Evolutionary conservation across 1,140 invertebrate species (phyloP).

Genomic region (Eumaeus atala): DNA sequence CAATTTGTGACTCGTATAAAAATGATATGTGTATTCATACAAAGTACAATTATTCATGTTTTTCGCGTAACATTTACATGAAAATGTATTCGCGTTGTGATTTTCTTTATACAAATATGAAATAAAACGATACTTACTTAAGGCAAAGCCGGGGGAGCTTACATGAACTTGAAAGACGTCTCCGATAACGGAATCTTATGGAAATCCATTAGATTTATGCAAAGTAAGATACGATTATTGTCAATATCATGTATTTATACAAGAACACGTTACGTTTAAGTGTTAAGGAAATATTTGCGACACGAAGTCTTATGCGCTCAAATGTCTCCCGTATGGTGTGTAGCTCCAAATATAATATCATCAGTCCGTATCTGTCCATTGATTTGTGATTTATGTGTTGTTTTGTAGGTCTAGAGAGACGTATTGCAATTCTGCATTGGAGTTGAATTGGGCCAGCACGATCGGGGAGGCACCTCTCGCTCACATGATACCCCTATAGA

Average conservation of each 20-base stretch:
- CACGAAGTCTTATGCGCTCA: slow-evolving; percentile 2
- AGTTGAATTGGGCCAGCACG: too few species aligned
- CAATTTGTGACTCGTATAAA: too few species aligned
- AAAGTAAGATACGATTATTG: slow-evolving; percentile 18
- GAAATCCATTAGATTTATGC: slow-evolving; percentile 17
- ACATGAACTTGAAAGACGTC: slow-evolving; percentile 8
- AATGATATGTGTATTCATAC: too few species aligned
- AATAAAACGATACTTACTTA: not conserved
- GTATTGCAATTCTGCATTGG: too few species aligned
- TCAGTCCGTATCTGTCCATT: too few species aligned
- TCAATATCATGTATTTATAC: slow-evolving; percentile 16
- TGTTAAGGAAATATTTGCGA: slow-evolving; percentile 14
- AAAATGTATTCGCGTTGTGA: not conserved
- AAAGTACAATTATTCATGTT: too few species aligned
- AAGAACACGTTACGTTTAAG: slow-evolving; percentile 13
- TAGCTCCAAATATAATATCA: not conserved
- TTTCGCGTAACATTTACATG: not conserved
- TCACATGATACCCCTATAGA: too few species aligned
- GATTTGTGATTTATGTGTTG: too few species aligned
- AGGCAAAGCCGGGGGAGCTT: not conserved
- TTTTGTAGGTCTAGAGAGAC: too few species aligned
- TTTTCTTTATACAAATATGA: slow-evolving; percentile 5
- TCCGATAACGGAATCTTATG: slow-evolving; percentile 11
- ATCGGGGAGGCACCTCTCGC: too few species aligned
- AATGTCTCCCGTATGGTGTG: not conserved